Percentiles rank a stretch among this genome's conserved stretches.
Conservation (phyloP, 1,140 invertebrate genomes). For the Coelopa frigida region DNA sequence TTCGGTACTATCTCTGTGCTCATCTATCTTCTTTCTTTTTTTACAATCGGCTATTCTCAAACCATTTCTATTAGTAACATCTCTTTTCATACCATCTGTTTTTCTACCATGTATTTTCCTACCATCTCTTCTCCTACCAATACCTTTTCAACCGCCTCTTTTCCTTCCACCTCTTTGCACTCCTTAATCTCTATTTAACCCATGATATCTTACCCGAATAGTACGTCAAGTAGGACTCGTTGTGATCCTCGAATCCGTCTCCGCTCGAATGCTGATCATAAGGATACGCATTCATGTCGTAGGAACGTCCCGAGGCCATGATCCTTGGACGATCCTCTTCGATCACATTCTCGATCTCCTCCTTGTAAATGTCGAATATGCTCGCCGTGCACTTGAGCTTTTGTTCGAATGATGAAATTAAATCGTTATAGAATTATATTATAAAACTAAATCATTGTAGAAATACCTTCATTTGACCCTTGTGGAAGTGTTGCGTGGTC, state of each 20-base stretch:
- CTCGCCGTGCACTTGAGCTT: slow-evolving; percentile 42
- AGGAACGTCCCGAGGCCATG: slow-evolving; percentile 41
- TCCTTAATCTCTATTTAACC: too few relatives aligned
- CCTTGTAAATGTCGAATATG: slow-evolving; percentile 42
- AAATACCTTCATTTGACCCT: slow-evolving; percentile 50
- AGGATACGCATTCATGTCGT: slow-evolving; percentile 37
- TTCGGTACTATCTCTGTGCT: too few relatives aligned
- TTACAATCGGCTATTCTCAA: too few relatives aligned
- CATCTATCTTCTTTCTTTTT: too few relatives aligned
- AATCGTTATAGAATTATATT: too few relatives aligned
- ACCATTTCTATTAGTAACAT: too few relatives aligned
- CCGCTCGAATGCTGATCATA: slow-evolving; percentile 30
- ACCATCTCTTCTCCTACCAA: too few relatives aligned
- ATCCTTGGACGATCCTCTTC: slow-evolving; percentile 42
- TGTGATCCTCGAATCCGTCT: slow-evolving; percentile 36
- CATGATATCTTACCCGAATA: slow-evolving; percentile 30
- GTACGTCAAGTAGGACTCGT: slow-evolving; percentile 40
- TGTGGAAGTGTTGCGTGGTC: slow-evolving; percentile 49
- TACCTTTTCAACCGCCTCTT: too few relatives aligned
- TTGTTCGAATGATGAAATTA: too few relatives aligned
- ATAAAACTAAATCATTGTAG: slow-evolving; percentile 5
- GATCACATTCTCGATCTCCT: slow-evolving; percentile 40
- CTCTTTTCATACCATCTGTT: too few relatives aligned
- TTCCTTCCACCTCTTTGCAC: too few relatives aligned
- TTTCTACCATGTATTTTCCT: too few relatives aligned